phyloP scores from a whole-genome alignment of 1,140 invertebrate genomes.

The Dermatophagoides farinae region DNA sequence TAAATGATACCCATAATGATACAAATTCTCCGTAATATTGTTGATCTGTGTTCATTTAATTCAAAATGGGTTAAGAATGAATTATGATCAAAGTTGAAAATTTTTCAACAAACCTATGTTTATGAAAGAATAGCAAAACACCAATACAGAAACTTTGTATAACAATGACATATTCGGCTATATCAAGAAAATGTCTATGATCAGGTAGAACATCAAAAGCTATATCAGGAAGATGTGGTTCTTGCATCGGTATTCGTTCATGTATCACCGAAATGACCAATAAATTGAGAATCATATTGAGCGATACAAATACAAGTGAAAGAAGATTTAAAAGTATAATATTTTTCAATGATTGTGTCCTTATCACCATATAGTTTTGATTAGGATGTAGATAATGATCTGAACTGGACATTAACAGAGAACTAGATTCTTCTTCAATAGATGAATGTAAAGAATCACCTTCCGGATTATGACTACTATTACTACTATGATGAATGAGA shows the following conservation, averaged over 20 bases:
- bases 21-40: slow-evolving; percentile 56
- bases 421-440: background rate
- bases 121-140: slow-evolving; percentile 55
- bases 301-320: slow-evolving; percentile 28
- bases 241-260: slow-evolving; percentile 54
- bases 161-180: slow-evolving; percentile 67
- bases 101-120: slow-evolving; percentile 41
- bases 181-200: slow-evolving; percentile 51
- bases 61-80: slow-evolving; percentile 13
- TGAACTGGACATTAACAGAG: background rate
- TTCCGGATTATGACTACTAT: background rate
- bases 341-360: slow-evolving; percentile 9
- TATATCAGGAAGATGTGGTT: slow-evolving; percentile 53
- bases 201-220: slow-evolving; percentile 49
- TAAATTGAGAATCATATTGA: slow-evolving; percentile 28
- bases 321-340: slow-evolving; percentile 21
- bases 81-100: slow-evolving; percentile 13
- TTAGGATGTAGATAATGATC: no score
- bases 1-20: slow-evolving; percentile 60
- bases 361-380: background rate
- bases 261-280: slow-evolving; percentile 55
- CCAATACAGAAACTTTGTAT: slow-evolving; percentile 46
- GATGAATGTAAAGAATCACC: background rate
- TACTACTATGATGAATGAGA: background rate
- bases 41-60: slow-evolving; percentile 46